phyloP scores from a whole-genome alignment of 2,888 invertebrate genomes.

The Notodonta ziczac region DNA sequence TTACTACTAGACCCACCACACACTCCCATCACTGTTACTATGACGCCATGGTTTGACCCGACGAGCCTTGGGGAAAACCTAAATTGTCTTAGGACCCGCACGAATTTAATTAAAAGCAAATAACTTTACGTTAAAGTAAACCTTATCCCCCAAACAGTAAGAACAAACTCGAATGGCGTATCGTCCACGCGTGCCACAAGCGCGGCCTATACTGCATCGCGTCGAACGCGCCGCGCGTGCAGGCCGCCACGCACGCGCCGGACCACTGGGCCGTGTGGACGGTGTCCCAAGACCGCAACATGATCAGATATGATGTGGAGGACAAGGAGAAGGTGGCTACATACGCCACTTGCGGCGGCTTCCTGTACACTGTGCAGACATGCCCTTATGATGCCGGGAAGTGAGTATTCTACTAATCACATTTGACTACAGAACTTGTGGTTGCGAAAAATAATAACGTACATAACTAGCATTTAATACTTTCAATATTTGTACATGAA shows the following conservation, averaged over 20 bases:
- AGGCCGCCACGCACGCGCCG: conserved; percentile 23
- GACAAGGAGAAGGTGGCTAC: conserved; percentile 58
- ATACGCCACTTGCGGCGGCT: conserved; percentile 87
- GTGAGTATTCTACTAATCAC: conserved; percentile 59
- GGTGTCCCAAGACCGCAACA: conserved; percentile 84
- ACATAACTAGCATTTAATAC: too few species aligned
- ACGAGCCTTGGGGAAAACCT: too few species aligned
- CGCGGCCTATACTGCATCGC: conserved; percentile 87
- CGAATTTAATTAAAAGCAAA: not conserved
- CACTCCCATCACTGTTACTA: too few species aligned
- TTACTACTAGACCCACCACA: too few species aligned
- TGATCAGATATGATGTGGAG: conserved; percentile 79
- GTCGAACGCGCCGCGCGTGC: conserved; percentile 65
- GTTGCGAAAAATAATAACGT: not conserved
- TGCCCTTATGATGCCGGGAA: conserved; percentile 89
- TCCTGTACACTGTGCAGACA: conserved; percentile 84
- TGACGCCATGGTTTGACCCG: too few species aligned
- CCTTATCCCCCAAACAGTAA: conserved; percentile 49
- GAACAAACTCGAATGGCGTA: conserved; percentile 56
- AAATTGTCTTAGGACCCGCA: too few species aligned
- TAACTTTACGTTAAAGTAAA: not conserved
- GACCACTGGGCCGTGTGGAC: conserved; percentile 82
- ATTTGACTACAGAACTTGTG: too few species aligned
- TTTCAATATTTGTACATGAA: too few species aligned
- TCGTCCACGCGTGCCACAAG: conserved; percentile 80